Evolutionary conservation across 1,140 invertebrate genomes (phyloP).

Genomic region (Maconellicoccus hirsutus): DNA sequence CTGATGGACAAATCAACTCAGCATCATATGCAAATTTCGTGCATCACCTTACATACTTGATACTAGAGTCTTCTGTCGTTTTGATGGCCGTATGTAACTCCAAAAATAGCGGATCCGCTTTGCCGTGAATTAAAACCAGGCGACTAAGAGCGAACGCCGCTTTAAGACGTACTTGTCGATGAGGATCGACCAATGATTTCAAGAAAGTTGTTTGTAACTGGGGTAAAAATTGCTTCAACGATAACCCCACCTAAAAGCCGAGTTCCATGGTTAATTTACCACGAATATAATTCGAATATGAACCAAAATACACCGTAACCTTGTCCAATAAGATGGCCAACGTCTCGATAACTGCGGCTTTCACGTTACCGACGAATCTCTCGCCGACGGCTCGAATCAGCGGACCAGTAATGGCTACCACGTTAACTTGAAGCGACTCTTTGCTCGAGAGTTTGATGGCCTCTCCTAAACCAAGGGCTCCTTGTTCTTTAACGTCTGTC

Average conservation of each 20-base stretch:
- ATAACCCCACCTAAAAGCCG: slow-evolving; percentile 50
- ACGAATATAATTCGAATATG: too few relatives aligned
- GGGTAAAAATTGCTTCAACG: slow-evolving; percentile 94
- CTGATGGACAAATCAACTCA: slow-evolving; percentile 35
- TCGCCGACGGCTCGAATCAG: slow-evolving; percentile 95
- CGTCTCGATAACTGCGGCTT: slow-evolving; percentile 90
- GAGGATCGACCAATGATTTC: slow-evolving; percentile 80
- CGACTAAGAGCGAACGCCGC: slow-evolving; percentile 78
- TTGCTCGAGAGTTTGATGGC: slow-evolving; percentile 77
- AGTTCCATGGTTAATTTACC: not conserved
- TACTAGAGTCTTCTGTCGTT: slow-evolving; percentile 63
- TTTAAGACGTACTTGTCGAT: slow-evolving; percentile 74
- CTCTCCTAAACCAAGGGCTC: slow-evolving; percentile 86
- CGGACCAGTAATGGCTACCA: slow-evolving; percentile 93
- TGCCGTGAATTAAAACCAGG: slow-evolving; percentile 78
- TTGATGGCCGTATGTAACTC: slow-evolving; percentile 81
- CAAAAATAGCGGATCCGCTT: slow-evolving; percentile 75
- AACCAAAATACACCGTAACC: slow-evolving; percentile 35
- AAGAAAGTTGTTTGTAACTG: slow-evolving; percentile 97
- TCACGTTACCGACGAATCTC: slow-evolving; percentile 82
- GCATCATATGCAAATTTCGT: not conserved
- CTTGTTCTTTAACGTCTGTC: slow-evolving; percentile 88
- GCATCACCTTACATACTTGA: slow-evolving; percentile 43
- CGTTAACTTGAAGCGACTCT: slow-evolving; percentile 79
- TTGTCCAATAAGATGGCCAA: slow-evolving; percentile 82